A percentile compares a stretch with the other conserved stretches of the same genome.
Conservation (phyloP, 2,113 vertebrate species). For the Tylochromis polylepis region DNA sequence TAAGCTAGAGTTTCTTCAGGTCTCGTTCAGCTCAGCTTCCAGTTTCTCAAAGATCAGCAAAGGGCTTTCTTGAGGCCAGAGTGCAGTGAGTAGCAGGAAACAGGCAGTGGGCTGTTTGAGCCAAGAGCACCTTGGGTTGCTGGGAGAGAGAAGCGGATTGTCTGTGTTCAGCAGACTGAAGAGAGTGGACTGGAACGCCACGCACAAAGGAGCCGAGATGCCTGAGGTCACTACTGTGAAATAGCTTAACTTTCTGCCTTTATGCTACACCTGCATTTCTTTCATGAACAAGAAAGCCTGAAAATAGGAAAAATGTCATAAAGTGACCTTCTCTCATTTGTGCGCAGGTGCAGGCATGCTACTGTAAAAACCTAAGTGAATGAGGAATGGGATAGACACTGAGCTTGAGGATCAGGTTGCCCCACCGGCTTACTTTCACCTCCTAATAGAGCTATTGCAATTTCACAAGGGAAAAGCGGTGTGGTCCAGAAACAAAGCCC, state of each 20-base stretch:
- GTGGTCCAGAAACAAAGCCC: conserved; percentile 56
- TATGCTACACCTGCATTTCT: not conserved
- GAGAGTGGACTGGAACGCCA: not conserved
- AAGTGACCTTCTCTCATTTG: not conserved
- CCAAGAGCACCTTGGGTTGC: conserved; percentile 21
- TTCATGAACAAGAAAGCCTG: not conserved
- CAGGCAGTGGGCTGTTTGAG: not conserved
- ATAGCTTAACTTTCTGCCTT: not conserved
- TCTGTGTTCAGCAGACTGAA: conserved; percentile 51
- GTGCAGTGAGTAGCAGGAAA: conserved; percentile 22
- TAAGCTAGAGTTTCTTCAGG: not conserved
- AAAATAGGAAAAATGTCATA: not conserved
- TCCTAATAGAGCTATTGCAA: conserved; percentile 55
- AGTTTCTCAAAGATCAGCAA: not conserved
- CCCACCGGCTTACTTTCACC: conserved; percentile 56
- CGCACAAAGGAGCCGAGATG: not conserved
- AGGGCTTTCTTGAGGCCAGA: not conserved
- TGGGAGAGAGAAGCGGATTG: conserved; percentile 36
- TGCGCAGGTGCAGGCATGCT: not conserved
- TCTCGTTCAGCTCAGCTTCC: not conserved
- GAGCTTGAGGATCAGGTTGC: conserved; percentile 55
- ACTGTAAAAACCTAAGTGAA: not conserved
- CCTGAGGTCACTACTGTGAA: not conserved
- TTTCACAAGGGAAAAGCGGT: conserved; percentile 27
- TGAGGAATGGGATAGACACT: not conserved